These are phyloP conservation scores for Malacoctenus gilli DNA, from an alignment of 2,797 vertebrate species.

Conservation along the genomic window DNA sequence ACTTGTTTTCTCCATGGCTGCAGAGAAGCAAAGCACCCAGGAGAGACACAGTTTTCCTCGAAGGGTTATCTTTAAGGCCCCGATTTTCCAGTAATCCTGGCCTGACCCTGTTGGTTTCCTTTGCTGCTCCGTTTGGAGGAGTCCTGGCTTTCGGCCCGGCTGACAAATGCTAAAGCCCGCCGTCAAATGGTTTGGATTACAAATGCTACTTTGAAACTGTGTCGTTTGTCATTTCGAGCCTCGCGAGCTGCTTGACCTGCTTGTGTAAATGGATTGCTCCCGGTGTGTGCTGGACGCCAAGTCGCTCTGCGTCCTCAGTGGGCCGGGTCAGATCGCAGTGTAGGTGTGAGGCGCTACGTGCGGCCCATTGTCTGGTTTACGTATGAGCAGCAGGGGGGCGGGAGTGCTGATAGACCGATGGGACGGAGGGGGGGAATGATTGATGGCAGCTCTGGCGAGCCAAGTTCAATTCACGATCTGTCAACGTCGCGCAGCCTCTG, in stretches of 20 bases:
- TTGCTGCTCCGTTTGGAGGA: constrained; percentile 2
- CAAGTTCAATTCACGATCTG: constrained; percentile 78
- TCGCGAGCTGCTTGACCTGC: constrained; percentile 20
- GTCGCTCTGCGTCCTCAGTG: constrained; percentile 21
- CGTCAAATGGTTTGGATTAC: constrained; percentile 15
- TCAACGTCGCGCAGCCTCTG: constrained; percentile 67
- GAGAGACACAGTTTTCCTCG: too few species aligned
- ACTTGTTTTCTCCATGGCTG: too few species aligned
- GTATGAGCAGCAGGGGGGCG: constrained; percentile 30
- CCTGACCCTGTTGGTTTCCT: constrained; percentile 20
- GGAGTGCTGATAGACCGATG: constrained; percentile 53
- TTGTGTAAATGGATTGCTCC: constrained; percentile 17
- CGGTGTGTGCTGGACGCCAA: constrained; percentile 6
- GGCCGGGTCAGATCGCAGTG: constrained; percentile 43
- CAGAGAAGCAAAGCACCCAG: too few species aligned
- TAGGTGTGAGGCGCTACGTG: constrained; percentile 33
- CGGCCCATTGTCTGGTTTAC: constrained; percentile 42
- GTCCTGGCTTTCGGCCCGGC: neutral
- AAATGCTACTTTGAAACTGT: constrained; percentile 32
- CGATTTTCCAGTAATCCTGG: constrained; percentile 5
- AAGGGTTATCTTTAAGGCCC: neutral
- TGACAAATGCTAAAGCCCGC: constrained; percentile 6
- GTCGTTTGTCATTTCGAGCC: constrained; percentile 30
- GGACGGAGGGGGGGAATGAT: constrained; percentile 63
- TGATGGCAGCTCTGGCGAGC: constrained; percentile 64